Evolutionary conservation across 2,113 vertebrate genomes (phyloP).

Genomic region (Polyodon spathula): DNA sequence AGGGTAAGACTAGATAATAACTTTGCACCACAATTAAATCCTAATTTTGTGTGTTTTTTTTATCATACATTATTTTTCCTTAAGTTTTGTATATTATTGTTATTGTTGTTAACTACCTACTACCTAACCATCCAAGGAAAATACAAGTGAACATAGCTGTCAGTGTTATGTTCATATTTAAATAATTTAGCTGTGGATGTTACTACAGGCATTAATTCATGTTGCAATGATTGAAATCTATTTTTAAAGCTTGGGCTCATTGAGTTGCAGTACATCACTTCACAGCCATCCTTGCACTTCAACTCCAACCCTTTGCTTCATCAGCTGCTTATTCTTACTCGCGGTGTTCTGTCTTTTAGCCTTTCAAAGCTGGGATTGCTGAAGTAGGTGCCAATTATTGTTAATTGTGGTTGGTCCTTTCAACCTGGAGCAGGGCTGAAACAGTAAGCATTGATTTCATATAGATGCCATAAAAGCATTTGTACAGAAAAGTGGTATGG

Average conservation of each 20-base stretch:
- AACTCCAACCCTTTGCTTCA: background rate
- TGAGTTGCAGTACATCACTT: slow-evolving; percentile 2
- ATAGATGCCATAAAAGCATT: slow-evolving; percentile 8
- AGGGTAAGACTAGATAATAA: too few species aligned
- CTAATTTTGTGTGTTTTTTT: too few species aligned
- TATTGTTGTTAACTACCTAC: too few species aligned
- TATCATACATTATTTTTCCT: too few species aligned
- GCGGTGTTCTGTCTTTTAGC: background rate
- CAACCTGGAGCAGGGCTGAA: background rate
- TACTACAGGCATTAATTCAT: slow-evolving; percentile 3
- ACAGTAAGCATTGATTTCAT: slow-evolving; percentile 4
- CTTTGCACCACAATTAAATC: too few species aligned
- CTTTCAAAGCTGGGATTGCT: slow-evolving; percentile 4
- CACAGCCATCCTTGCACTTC: background rate
- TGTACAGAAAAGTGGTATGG: background rate
- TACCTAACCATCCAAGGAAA: too few species aligned
- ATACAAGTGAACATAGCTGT: too few species aligned
- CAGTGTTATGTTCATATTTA: too few species aligned
- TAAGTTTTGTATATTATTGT: too few species aligned
- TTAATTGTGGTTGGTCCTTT: slow-evolving; percentile 13
- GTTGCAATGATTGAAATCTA: slow-evolving; percentile 5
- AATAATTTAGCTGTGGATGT: too few species aligned
- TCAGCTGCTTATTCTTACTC: slow-evolving; percentile 1
- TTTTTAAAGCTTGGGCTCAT: slow-evolving; percentile 5
- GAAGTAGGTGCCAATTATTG: slow-evolving; percentile 12